Evolutionary conservation across 2,888 invertebrate genomes (phyloP).

Genomic region (Drosophila neotestacea): DNA sequence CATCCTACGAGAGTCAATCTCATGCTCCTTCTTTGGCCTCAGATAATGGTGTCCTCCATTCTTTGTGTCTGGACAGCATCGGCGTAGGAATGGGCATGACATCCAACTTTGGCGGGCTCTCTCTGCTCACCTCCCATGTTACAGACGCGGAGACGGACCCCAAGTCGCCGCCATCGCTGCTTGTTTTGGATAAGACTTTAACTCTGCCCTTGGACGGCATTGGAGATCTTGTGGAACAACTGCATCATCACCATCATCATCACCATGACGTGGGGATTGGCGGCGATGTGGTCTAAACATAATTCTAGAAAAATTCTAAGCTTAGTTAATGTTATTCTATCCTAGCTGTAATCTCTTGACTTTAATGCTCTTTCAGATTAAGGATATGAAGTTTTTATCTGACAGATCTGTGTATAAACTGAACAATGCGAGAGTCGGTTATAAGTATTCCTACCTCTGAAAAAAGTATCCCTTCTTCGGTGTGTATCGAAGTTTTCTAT

Average conservation of each 20-base stretch:
- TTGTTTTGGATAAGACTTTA: slow-evolving; percentile 84
- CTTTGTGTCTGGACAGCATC: slow-evolving; percentile 72
- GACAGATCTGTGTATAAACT: background rate
- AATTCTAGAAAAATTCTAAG: slow-evolving; percentile 54
- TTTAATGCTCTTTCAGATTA: slow-evolving; percentile 23
- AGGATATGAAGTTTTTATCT: background rate
- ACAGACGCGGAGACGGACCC: slow-evolving; percentile 50
- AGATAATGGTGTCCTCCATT: slow-evolving; percentile 46
- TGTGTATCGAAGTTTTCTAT: slow-evolving; percentile 8
- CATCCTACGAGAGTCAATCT: slow-evolving; percentile 19
- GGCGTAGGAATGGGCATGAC: slow-evolving; percentile 66
- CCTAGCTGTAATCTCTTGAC: slow-evolving; percentile 24
- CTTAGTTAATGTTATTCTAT: slow-evolving; percentile 58
- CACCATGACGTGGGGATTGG: slow-evolving; percentile 34
- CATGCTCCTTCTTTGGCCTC: slow-evolving; percentile 6
- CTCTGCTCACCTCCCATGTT: slow-evolving; percentile 53
- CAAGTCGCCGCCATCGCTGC: slow-evolving; percentile 81
- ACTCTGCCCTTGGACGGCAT: slow-evolving; percentile 83
- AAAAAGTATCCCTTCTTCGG: slow-evolving; percentile 16
- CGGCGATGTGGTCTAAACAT: slow-evolving; percentile 24
- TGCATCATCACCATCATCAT: slow-evolving; percentile 65
- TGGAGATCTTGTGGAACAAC: slow-evolving; percentile 83
- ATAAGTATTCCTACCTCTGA: background rate
- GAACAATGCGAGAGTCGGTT: background rate
- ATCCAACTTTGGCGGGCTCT: slow-evolving; percentile 59